Evolutionary conservation across 2,113 vertebrate genomes (phyloP).

Genomic region (Dicaeum eximium): DNA sequence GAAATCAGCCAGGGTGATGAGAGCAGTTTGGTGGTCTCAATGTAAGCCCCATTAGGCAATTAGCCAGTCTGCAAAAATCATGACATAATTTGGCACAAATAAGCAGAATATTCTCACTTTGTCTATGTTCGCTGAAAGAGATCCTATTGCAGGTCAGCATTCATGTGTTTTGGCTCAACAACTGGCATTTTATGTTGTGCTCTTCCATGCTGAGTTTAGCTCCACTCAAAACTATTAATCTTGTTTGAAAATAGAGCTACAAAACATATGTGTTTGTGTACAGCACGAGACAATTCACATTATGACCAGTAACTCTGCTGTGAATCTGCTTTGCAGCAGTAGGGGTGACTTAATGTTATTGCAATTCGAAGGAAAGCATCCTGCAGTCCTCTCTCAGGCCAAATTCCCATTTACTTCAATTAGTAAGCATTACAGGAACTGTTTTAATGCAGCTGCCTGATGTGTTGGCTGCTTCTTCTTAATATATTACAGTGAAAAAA

Average conservation of each 20-base stretch:
- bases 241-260: constrained; percentile 3
- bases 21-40: constrained; percentile 19
- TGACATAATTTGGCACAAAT: constrained; percentile 27
- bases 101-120: background rate
- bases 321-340: constrained; percentile 40
- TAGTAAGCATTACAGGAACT: constrained; percentile 56
- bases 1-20: background rate
- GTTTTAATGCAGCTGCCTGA: constrained; percentile 25
- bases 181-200: background rate
- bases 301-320: background rate
- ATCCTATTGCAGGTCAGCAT: background rate
- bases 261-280: background rate
- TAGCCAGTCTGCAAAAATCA: constrained; percentile 38
- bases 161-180: background rate
- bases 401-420: constrained; percentile 63
- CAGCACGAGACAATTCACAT: background rate
- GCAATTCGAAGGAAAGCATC: constrained; percentile 50
- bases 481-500: constrained; percentile 32
- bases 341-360: constrained; percentile 42
- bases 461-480: constrained; percentile 32
- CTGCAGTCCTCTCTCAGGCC: constrained; percentile 48
- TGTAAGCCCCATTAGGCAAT: background rate
- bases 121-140: background rate
- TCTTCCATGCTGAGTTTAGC: background rate
- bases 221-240: constrained; percentile 9